phyloP scores from a whole-genome alignment of 2,113 vertebrate species.

The Mesocricetus auratus region DNA sequence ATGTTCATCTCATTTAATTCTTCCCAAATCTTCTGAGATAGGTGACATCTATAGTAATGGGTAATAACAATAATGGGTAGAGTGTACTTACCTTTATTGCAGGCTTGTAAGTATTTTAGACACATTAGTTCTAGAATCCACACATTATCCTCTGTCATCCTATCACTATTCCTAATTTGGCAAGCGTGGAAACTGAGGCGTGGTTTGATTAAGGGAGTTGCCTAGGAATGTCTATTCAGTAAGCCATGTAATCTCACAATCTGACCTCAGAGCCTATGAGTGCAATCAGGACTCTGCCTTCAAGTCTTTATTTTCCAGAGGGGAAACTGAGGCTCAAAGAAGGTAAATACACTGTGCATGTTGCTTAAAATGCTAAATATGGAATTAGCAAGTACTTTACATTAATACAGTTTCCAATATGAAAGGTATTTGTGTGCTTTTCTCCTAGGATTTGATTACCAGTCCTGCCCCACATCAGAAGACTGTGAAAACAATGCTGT shows the following conservation, averaged over 20 bases:
- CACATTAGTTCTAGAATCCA: background rate
- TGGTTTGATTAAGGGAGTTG: background rate
- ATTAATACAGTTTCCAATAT: background rate
- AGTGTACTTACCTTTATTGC: background rate
- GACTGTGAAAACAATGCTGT: constrained; percentile 88
- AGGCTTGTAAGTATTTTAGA: background rate
- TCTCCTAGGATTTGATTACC: constrained; percentile 85
- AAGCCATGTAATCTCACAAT: background rate
- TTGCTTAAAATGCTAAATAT: background rate
- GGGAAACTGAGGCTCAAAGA: background rate
- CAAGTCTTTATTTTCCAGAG: background rate
- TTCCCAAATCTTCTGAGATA: background rate
- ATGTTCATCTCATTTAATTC: background rate
- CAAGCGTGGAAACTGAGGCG: background rate
- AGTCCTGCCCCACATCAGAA: constrained; percentile 84
- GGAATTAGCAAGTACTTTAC: background rate
- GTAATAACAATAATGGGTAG: background rate
- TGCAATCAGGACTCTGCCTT: background rate
- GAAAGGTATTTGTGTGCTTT: constrained; percentile 28
- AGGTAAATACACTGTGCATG: background rate
- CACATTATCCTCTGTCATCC: background rate
- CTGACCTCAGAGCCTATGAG: background rate
- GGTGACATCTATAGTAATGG: background rate
- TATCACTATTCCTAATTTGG: background rate
- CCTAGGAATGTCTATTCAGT: background rate